Evolutionary conservation across 2,113 vertebrate species (phyloP).

Genomic region (Amphiprion ocellaris): DNA sequence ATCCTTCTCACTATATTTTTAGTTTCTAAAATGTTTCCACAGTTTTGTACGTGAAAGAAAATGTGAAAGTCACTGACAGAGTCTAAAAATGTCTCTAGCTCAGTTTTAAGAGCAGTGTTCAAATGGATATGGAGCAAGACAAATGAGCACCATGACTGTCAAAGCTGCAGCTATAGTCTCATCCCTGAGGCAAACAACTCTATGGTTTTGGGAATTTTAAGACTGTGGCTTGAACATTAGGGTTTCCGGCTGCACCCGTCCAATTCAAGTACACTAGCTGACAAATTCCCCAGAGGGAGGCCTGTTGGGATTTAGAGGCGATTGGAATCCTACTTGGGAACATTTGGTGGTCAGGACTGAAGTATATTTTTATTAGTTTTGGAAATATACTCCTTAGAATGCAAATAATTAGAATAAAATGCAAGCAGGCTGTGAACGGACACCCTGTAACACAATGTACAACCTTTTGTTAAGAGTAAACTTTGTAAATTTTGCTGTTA

Average conservation of each 20-base stretch:
- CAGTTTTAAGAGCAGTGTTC: background rate
- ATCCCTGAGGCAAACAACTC: conserved; percentile 49
- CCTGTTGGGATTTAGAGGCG: conserved; percentile 48
- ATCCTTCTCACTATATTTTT: background rate
- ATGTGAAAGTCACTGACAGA: background rate
- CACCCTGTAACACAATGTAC: background rate
- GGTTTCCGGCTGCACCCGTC: conserved; percentile 60
- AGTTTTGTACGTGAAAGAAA: background rate
- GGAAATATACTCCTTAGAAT: conserved; percentile 19
- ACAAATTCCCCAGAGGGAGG: conserved; percentile 60
- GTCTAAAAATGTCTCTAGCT: conserved; percentile 7
- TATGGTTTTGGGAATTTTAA: conserved; percentile 54
- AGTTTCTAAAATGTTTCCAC: background rate
- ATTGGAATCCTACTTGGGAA: conserved; percentile 63
- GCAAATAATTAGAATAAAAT: conserved; percentile 30
- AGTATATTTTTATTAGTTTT: conserved; percentile 54
- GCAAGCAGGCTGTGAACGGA: conserved; percentile 5
- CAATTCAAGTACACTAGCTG: conserved; percentile 39
- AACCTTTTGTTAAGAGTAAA: too few species aligned
- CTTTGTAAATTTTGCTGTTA: too few species aligned
- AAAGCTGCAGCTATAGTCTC: conserved; percentile 49
- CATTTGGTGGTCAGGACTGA: conserved; percentile 56
- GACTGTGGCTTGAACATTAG: conserved; percentile 58
- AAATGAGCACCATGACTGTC: conserved; percentile 47
- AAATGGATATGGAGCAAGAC: conserved; percentile 17